Evolutionary conservation across 2,888 invertebrate species (phyloP).

Genomic region (Catocala nupta): DNA sequence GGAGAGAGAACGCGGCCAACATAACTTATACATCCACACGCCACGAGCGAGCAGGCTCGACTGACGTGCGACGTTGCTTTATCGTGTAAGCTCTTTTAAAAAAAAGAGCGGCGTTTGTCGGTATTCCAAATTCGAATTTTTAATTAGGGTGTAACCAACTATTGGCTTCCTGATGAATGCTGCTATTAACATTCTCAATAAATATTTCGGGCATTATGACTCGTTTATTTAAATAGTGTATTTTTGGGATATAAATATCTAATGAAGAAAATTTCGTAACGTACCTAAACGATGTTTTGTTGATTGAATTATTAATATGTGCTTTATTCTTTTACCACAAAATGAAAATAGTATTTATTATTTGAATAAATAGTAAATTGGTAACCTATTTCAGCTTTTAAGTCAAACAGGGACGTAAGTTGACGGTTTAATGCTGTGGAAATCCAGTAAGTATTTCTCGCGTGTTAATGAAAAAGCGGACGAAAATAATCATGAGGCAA

Average conservation of each 20-base stretch:
- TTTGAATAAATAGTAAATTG: not conserved
- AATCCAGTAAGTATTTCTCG: slow-evolving; percentile 5
- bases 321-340: not conserved
- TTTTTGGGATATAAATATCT: slow-evolving; percentile 1
- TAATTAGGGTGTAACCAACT: slow-evolving; percentile 47
- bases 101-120: slow-evolving; percentile 52
- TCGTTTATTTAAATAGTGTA: not conserved
- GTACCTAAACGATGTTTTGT: no score
- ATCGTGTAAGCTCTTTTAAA: slow-evolving; percentile 46
- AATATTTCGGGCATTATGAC: slow-evolving; percentile 3
- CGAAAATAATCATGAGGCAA: not conserved
- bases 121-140: slow-evolving; percentile 60
- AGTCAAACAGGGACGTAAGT: slow-evolving; percentile 1
- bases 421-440: slow-evolving; percentile 1
- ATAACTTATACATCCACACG: slow-evolving; percentile 25
- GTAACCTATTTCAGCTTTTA: slow-evolving; percentile 6
- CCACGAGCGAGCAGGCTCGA: slow-evolving; percentile 61
- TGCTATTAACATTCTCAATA: slow-evolving; percentile 18
- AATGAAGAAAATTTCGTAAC: not conserved
- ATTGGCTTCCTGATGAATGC: slow-evolving; percentile 31
- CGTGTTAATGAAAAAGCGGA: slow-evolving; percentile 3
- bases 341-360: not conserved
- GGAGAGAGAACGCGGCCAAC: slow-evolving; percentile 22
- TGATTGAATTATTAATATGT: not conserved
- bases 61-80: slow-evolving; percentile 53